These are phyloP conservation scores for Trichomalopsis sarcophagae DNA, from an alignment of 1,140 invertebrate species.

Conservation along the genomic window DNA sequence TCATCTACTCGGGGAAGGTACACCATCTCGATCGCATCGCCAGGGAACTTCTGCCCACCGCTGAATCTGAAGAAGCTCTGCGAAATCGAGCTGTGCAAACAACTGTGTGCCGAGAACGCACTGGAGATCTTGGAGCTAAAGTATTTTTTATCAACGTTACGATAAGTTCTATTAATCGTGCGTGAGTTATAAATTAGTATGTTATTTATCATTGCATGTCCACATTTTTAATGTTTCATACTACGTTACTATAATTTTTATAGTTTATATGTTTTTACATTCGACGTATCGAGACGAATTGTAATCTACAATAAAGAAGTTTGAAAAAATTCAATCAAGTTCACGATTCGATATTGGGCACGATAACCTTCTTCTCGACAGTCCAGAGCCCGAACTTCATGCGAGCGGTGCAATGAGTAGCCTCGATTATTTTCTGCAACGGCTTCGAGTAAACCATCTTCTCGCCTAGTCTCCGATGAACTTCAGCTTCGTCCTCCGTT, in stretches of 20 bases:
- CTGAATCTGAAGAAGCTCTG: background rate
- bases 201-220: too few species aligned
- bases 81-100: background rate
- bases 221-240: too few species aligned
- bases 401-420: constrained; percentile 63
- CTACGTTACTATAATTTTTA: too few species aligned
- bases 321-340: too few species aligned
- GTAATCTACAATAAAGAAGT: too few species aligned
- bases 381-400: constrained; percentile 59
- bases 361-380: background rate
- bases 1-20: background rate
- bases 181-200: too few species aligned
- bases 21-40: background rate
- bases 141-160: too few species aligned
- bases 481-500: constrained; percentile 79
- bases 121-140: background rate
- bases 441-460: constrained; percentile 59
- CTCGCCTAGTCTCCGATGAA: constrained; percentile 68
- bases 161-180: too few species aligned
- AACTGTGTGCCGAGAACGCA: background rate
- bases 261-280: too few species aligned
- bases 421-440: constrained; percentile 58
- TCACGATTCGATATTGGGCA: too few species aligned
- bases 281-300: too few species aligned
- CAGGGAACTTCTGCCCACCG: background rate